Evolutionary conservation across 2,113 vertebrate species (phyloP), one percentile per base, ranked within the genome.

Genomic region (Protomyctophum bolini): DNA sequence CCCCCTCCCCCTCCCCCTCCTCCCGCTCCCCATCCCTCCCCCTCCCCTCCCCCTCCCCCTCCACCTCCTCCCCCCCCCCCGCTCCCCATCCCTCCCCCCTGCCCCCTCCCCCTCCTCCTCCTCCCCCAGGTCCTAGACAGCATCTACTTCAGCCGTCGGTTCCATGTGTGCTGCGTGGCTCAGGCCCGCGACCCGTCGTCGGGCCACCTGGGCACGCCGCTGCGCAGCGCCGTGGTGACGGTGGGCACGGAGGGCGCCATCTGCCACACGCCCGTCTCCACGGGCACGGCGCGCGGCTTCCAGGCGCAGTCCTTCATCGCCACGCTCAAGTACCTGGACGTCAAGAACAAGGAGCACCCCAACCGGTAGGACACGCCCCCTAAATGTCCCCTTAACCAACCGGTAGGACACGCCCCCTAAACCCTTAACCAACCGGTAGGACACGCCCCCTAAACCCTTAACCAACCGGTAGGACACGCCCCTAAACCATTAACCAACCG

Each of bases 271-370:
- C 97, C 98, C 0, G 96, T 99, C 6, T 96, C 97, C 6, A 96
- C 97, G 0, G 97, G 97, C 61, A 97, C 95, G 0, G 96, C 96
- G 33, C 87, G 98, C 50, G 97, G 97, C 0, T 98, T 98, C 92
- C 98, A 99, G 87, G 97, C 98, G 0, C 98, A 99, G 90, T 98
- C 97, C 0, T 99, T 99, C 88, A 92, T 99, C 1, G 97, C 98
- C 54, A 96, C 95, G 0, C 91, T 99, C 63, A 98, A 97, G 76
- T 99, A 99, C 70, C 82, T 99, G 88, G 97, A 99, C 0, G 97
- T 99, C 63, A 99, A 98, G 73, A 97, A 98, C 90, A 99, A 99
- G 88, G 96, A 98, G 69, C 97, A 99, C 66, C 97, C 97, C 2
- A 99, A 99, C 92, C 95, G 98, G 21, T 21, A 21, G 21, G 21